Conservation (phyloP, 2,888 invertebrate species). For the Drosophila greeni region DNA sequence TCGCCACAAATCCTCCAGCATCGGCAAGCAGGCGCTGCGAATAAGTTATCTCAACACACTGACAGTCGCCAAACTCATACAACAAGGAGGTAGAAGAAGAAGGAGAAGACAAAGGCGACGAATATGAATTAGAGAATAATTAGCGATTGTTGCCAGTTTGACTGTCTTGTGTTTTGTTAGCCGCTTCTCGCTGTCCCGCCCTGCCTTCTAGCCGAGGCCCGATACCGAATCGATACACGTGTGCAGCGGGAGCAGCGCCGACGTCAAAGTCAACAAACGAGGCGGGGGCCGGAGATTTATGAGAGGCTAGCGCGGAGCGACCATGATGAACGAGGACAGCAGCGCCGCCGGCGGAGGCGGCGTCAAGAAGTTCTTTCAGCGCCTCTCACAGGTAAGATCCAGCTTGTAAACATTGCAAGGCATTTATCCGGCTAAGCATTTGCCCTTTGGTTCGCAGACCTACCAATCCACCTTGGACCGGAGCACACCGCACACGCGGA, state of each 20-base stretch:
- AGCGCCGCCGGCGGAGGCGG: conserved; percentile 75
- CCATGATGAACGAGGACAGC: conserved; percentile 79
- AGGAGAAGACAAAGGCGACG: conserved; percentile 35
- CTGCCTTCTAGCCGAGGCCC: neutral
- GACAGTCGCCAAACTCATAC: conserved; percentile 32
- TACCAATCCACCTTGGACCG: conserved; percentile 92
- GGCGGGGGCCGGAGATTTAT: conserved; percentile 21
- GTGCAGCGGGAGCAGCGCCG: conserved; percentile 21
- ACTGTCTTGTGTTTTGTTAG: conserved; percentile 46
- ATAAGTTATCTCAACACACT: conserved; percentile 14
- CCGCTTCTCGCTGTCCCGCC: conserved; percentile 2
- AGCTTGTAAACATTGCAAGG: neutral
- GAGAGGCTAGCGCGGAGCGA: conserved; percentile 30
- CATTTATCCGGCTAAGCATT: neutral
- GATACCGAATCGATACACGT: conserved; percentile 35
- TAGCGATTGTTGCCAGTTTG: conserved; percentile 39
- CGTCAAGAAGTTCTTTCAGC: conserved; percentile 76
- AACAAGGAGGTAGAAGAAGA: conserved; percentile 29
- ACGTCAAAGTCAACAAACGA: conserved; percentile 47
- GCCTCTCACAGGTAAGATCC: conserved; percentile 77
- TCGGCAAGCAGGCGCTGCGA: conserved; percentile 27
- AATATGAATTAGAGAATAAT: conserved; percentile 56
- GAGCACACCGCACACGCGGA: conserved; percentile 89
- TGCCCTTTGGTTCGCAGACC: conserved; percentile 60
- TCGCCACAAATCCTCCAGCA: neutral